These are phyloP conservation scores for Cyclophora punctaria DNA, from an alignment of 2,888 invertebrate genomes.

Conservation along the genomic window DNA sequence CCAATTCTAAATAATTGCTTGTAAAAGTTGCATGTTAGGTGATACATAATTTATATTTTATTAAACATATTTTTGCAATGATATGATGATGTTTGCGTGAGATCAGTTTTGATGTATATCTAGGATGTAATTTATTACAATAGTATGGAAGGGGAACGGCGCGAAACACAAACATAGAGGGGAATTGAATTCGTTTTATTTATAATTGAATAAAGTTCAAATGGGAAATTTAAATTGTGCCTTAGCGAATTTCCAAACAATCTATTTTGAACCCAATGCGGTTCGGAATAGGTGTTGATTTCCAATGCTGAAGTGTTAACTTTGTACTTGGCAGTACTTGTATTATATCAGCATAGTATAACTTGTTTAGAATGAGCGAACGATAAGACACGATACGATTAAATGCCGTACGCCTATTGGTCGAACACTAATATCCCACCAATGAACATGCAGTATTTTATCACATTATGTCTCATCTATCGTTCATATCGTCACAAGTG, in stretches of 20 bases:
- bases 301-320: no score
- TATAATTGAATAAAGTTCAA: slow-evolving; percentile 68
- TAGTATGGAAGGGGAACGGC: background rate
- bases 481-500: no score
- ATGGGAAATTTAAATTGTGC: slow-evolving; percentile 69
- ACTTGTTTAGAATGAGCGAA: no score
- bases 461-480: background rate
- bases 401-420: background rate
- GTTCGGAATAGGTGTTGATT: no score
- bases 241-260: slow-evolving; percentile 58
- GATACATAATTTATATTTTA: slow-evolving; percentile 23
- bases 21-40: slow-evolving; percentile 20
- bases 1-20: slow-evolving; percentile 29
- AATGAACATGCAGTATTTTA: background rate
- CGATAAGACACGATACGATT: slow-evolving; percentile 18
- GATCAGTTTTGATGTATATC: slow-evolving; percentile 18
- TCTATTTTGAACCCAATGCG: no score
- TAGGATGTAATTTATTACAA: background rate
- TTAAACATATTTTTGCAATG: slow-evolving; percentile 32
- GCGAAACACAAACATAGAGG: slow-evolving; percentile 15
- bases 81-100: slow-evolving; percentile 23
- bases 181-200: slow-evolving; percentile 58
- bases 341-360: no score
- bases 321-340: no score
- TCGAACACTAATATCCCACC: background rate